These are phyloP conservation scores for Dromiciops gliroides DNA, from an alignment of 2,113 vertebrate genomes.

Conservation along the genomic window DNA sequence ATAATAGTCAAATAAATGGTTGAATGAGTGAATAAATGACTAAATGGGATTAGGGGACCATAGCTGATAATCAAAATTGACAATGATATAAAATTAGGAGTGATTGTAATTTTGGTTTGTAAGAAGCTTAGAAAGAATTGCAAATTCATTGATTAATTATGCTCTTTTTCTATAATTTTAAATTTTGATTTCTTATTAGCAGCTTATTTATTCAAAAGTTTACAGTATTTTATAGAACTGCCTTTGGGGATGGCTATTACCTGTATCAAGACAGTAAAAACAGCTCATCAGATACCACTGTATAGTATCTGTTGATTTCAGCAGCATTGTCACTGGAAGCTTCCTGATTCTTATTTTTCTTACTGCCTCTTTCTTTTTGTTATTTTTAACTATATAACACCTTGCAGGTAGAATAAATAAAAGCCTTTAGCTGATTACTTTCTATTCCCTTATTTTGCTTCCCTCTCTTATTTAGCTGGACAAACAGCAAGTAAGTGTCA, in stretches of 20 bases:
- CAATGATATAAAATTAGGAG: background rate
- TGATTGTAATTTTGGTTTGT: background rate
- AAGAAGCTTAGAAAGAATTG: background rate
- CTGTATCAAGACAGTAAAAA: background rate
- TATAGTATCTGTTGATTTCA: background rate
- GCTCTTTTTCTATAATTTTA: constrained; percentile 9
- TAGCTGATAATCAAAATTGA: background rate
- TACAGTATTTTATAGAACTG: background rate
- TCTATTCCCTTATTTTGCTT: too few species aligned
- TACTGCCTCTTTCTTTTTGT: background rate
- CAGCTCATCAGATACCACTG: background rate
- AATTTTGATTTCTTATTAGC: constrained; percentile 11
- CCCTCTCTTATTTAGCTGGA: too few species aligned
- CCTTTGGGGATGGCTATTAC: background rate
- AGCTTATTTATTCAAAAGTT: background rate
- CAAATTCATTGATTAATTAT: background rate
- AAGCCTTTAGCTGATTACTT: background rate
- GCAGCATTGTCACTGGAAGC: background rate
- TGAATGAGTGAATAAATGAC: too few species aligned
- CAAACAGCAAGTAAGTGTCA: too few species aligned
- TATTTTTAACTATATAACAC: background rate
- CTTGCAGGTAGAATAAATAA: background rate
- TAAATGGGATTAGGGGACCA: background rate
- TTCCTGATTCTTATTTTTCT: background rate
- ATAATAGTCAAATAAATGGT: background rate